Conservation (phyloP, 2,113 vertebrate species). For the Mobula birostris region DNA sequence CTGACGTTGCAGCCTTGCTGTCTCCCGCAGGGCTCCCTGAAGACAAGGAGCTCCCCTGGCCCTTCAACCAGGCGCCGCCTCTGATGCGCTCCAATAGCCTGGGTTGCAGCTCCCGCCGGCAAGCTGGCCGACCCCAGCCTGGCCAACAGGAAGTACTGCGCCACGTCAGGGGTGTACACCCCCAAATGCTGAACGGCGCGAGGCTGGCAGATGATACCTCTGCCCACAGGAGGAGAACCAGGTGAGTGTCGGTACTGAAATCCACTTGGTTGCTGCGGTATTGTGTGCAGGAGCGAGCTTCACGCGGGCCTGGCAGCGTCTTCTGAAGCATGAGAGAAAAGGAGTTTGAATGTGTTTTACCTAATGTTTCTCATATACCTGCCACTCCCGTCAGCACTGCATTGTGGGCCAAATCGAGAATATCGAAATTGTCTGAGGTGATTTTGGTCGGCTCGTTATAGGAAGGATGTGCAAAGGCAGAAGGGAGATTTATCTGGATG, state of each 20-base stretch:
- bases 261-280: neutral
- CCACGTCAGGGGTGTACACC: slow-evolving; percentile 51
- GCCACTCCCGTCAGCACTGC: neutral
- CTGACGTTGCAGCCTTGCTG: neutral
- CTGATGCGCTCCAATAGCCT: slow-evolving; percentile 53
- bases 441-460: neutral
- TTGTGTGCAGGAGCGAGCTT: neutral
- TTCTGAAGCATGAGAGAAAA: too few species aligned
- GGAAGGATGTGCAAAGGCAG: too few species aligned
- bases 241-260: slow-evolving; percentile 42
- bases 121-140: slow-evolving; percentile 50
- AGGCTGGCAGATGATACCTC: slow-evolving; percentile 46
- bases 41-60: slow-evolving; percentile 70
- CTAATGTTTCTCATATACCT: too few species aligned
- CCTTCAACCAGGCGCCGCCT: slow-evolving; percentile 55
- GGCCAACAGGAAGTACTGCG: slow-evolving; percentile 49
- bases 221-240: slow-evolving; percentile 55
- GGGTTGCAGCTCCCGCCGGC: slow-evolving; percentile 57
- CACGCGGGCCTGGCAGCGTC: neutral
- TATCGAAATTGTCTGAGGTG: neutral
- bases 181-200: slow-evolving; percentile 49
- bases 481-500: too few species aligned
- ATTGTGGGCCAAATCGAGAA: neutral
- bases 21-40: slow-evolving; percentile 40
- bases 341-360: neutral